Conservation (phyloP, 1,140 invertebrate species). For the Cydia amplana region DNA sequence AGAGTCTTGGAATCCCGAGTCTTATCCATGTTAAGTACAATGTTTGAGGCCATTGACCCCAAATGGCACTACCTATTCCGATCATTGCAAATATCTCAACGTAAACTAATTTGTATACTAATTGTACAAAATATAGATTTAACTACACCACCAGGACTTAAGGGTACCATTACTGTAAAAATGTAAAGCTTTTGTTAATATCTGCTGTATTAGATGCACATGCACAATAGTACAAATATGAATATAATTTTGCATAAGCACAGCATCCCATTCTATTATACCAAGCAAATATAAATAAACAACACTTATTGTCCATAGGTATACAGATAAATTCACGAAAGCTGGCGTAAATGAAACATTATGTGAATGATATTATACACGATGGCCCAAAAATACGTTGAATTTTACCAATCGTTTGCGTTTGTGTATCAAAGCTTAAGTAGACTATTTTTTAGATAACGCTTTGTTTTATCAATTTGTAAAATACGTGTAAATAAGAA, state of each 20-base stretch:
- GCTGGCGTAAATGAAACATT: neutral
- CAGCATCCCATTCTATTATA: conserved; percentile 1
- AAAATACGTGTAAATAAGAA: no score
- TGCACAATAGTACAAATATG: conserved; percentile 37
- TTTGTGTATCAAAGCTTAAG: no score
- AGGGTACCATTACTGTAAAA: neutral
- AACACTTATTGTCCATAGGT: neutral
- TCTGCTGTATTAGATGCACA: conserved; percentile 33
- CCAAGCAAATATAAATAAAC: neutral
- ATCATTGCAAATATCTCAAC: conserved; percentile 32
- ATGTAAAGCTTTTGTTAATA: conserved; percentile 1
- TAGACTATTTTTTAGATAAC: no score
- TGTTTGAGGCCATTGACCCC: no score
- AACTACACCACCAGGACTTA: neutral
- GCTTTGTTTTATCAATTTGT: no score
- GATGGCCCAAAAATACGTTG: no score
- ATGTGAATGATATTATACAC: neutral
- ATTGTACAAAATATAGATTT: conserved; percentile 20
- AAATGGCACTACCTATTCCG: no score
- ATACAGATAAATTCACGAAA: neutral
- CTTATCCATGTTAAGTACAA: no score
- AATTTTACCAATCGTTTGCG: no score
- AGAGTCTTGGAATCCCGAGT: no score
- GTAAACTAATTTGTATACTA: conserved; percentile 14
- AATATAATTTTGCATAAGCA: neutral